phyloP scores from a whole-genome alignment of 2,888 invertebrate genomes.

The Sycophila texana region DNA sequence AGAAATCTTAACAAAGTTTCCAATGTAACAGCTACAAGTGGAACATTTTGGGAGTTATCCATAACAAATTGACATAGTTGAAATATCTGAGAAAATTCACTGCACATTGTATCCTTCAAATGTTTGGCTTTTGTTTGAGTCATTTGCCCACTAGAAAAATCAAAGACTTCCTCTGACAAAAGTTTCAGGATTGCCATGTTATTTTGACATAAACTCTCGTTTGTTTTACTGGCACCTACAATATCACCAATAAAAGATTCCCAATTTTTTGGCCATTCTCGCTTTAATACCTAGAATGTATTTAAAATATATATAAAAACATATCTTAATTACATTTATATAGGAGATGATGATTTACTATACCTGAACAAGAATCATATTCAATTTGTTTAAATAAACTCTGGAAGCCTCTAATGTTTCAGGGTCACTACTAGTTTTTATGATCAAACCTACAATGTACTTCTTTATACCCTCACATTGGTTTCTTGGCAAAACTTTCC shows the following conservation, averaged over 20 bases:
- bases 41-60: constrained; percentile 98
- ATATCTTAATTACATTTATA: not conserved
- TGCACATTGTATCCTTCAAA: constrained; percentile 99
- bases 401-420: constrained; percentile 93
- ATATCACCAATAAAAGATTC: constrained; percentile 99
- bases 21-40: constrained; percentile 95
- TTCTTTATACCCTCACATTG: constrained; percentile 99
- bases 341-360: constrained; percentile 64
- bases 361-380: constrained; percentile 99
- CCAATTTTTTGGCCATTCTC: constrained; percentile 99
- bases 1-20: constrained; percentile 97
- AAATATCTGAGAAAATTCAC: constrained; percentile 98
- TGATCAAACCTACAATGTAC: constrained; percentile 98
- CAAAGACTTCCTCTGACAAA: constrained; percentile 98
- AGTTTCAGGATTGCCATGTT: constrained; percentile 99
- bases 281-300: constrained; percentile 87
- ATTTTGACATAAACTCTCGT: constrained; percentile 99
- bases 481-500: constrained; percentile 98
- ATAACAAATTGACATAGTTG: constrained; percentile 98
- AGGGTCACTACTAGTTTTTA: constrained; percentile 97
- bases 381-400: constrained; percentile 97
- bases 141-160: constrained; percentile 98
- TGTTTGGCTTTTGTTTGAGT: constrained; percentile 99
- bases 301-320: constrained; percentile 23
- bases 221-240: constrained; percentile 98